Base-by-base conservation (phyloP, 2,113 vertebrate genomes). In the Puntigrus tetrazona region DNA sequence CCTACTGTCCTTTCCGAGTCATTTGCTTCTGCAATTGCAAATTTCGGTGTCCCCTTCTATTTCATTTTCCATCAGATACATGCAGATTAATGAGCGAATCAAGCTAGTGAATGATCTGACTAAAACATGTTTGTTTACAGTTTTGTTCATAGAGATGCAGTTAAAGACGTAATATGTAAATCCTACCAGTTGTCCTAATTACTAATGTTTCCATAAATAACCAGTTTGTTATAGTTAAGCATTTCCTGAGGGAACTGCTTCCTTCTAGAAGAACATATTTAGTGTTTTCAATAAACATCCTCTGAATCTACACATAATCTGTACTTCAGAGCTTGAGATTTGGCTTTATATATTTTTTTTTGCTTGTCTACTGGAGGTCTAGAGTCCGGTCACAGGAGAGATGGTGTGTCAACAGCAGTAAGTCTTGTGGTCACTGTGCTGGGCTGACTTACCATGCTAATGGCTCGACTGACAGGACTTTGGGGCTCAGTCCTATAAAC, bases 1-100 rank as follows among this genome's bases (percentile, higher is more conserved):
- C 69, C 47, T 41, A 59, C 70, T 85, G 80, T 84, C 83, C 72
- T 59, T 82, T 86, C 61, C 47, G 50, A 84, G 81, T 73, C 86
- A 81, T 75, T 72, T 74, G 79, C 67, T 29, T 67, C 18, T 38
- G 31, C 69, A 34, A 59, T 81, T 86, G 70, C 57, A 75, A 84
- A 84, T 59, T 36, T 31, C 63, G 55, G 76, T 78, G 67, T 73
- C 81, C 25, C 72, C 38, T 38, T 59, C 69, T 67, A 82, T 82
- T 25, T 47, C 31, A 67, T 29, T 86, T 72, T 45, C 16, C 69
- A 75, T 74, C 65, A 73, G 83, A 87, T 36, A 57, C 13, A 11
- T 5, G n/a, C 25, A 69, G 84, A 57, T 78, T 63, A 80, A 65
- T 78, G 22, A 82, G 52, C 31, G 41, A 29, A 59, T 77, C n/a